Evolutionary conservation across 2,888 invertebrate species (phyloP).

Genomic region (Cheilosia variabilis): DNA sequence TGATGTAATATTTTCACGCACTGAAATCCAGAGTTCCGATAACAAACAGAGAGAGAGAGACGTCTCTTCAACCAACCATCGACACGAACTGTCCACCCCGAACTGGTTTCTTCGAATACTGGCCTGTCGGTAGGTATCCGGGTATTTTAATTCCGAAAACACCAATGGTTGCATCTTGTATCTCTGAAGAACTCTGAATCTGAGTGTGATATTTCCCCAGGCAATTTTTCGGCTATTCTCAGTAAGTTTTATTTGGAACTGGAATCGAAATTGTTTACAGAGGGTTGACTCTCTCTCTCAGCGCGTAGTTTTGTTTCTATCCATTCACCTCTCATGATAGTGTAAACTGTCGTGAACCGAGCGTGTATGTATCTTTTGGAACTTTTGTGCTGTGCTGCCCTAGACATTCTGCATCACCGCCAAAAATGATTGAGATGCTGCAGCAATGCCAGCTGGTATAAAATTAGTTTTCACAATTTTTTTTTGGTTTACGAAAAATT

Average conservation of each 20-base stretch:
- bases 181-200: not conserved
- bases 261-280: slow-evolving; percentile 44
- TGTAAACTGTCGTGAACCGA: not conserved
- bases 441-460: slow-evolving; percentile 26
- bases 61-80: slow-evolving; percentile 53
- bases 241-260: slow-evolving; percentile 35
- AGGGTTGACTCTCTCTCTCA: slow-evolving; percentile 42
- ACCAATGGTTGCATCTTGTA: slow-evolving; percentile 10
- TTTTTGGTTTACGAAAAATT: not conserved
- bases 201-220: slow-evolving; percentile 19
- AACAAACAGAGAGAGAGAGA: slow-evolving; percentile 17
- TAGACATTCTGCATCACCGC: slow-evolving; percentile 21
- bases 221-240: slow-evolving; percentile 33
- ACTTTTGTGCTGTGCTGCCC: slow-evolving; percentile 19
- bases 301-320: slow-evolving; percentile 45
- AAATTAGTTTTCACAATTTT: not conserved
- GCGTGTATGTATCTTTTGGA: slow-evolving; percentile 39
- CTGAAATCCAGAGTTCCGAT: slow-evolving; percentile 41
- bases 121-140: slow-evolving; percentile 57
- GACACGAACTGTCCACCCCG: slow-evolving; percentile 67
- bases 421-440: slow-evolving; percentile 12
- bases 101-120: slow-evolving; percentile 54
- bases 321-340: slow-evolving; percentile 19
- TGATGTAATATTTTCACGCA: slow-evolving; percentile 41
- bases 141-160: slow-evolving; percentile 58